phyloP scores from a whole-genome alignment of 2,113 vertebrate genomes.

The Semnornis frantzii region DNA sequence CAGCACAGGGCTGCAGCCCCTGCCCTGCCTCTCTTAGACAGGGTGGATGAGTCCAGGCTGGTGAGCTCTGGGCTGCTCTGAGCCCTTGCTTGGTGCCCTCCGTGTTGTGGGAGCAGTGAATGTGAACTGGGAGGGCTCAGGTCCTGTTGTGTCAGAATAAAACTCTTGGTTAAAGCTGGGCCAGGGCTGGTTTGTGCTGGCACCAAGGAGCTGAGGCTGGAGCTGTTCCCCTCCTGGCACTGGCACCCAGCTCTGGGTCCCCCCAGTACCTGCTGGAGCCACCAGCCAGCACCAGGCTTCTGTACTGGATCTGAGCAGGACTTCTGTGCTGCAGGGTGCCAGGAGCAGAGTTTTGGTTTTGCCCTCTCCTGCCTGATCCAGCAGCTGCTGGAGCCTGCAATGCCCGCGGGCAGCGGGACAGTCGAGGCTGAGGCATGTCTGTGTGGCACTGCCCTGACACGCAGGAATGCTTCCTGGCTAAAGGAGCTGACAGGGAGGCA shows the following conservation, averaged over 20 bases:
- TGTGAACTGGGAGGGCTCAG: background rate
- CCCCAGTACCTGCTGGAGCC: background rate
- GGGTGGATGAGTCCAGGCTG: too few species aligned
- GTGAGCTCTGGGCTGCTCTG: background rate
- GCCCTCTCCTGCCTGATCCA: background rate
- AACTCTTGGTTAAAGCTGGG: background rate
- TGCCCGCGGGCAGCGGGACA: background rate
- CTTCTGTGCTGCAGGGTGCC: background rate
- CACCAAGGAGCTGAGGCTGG: accelerated
- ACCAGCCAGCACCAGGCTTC: background rate
- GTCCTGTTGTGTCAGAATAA: background rate
- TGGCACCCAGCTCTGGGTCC: background rate
- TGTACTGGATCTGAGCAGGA: background rate
- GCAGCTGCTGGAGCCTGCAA: background rate
- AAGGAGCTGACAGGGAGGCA: background rate
- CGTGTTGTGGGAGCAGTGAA: accelerated
- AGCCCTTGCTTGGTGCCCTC: background rate
- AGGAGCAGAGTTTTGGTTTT: background rate
- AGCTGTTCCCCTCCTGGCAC: background rate
- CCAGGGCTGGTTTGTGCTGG: background rate
- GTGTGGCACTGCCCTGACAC: background rate
- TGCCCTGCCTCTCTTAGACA: background rate
- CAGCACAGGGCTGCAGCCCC: background rate
- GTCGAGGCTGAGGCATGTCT: too few species aligned
- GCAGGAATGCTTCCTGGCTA: background rate